These are phyloP conservation scores for Bufotes viridis DNA, from an alignment of 2,797 vertebrate genomes.

Conservation along the genomic window DNA sequence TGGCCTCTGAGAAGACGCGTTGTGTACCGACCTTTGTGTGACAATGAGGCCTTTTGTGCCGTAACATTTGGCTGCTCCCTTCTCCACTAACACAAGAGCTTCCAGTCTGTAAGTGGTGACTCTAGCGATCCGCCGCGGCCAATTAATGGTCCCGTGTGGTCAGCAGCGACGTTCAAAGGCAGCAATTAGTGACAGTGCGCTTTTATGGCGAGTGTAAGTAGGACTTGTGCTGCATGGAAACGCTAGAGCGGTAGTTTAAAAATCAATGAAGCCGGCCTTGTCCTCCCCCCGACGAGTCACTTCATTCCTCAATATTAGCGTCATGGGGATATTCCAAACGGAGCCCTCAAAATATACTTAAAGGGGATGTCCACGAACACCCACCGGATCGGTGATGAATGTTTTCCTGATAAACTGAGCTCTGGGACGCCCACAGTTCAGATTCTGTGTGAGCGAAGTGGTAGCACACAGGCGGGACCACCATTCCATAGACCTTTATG, in stretches of 20 bases:
- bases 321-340: neutral
- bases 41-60: slow-evolving; percentile 48
- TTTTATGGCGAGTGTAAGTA: slow-evolving; percentile 1
- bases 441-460: too few relatives aligned
- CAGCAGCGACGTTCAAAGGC: slow-evolving; percentile 11
- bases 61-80: neutral
- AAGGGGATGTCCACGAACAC: too few relatives aligned
- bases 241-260: neutral
- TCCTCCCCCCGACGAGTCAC: neutral
- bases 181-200: slow-evolving; percentile 28
- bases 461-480: too few relatives aligned
- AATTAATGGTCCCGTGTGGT: slow-evolving; percentile 30
- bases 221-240: slow-evolving; percentile 23
- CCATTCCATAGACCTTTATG: too few relatives aligned
- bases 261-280: slow-evolving; percentile 10
- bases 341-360: neutral
- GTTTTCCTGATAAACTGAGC: too few relatives aligned
- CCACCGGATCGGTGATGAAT: too few relatives aligned
- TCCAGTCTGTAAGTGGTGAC: slow-evolving; percentile 38
- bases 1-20: slow-evolving; percentile 9
- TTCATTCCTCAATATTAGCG: neutral
- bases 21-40: slow-evolving; percentile 49
- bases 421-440: too few relatives aligned
- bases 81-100: slow-evolving; percentile 27
- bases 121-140: neutral